These are phyloP conservation scores for Gnathonemus echidnorhynchus DNA, from an alignment of 2,113 vertebrate species.

Conservation along the genomic window DNA sequence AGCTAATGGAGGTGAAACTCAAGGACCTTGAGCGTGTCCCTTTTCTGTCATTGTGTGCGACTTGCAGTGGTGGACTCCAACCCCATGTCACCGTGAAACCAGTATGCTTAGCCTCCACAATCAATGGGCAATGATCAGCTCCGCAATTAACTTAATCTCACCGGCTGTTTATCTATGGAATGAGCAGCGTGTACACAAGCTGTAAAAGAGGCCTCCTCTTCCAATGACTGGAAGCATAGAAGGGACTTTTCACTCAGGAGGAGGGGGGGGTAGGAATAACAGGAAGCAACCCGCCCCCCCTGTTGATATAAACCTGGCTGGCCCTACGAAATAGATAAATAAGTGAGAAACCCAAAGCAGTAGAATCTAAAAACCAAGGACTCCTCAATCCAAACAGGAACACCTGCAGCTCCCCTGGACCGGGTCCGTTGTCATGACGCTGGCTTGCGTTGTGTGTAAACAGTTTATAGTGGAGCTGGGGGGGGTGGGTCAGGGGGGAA, in stretches of 20 bases:
- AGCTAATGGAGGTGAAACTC: not conserved
- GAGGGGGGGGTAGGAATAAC: slow-evolving; percentile 50
- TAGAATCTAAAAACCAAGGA: slow-evolving; percentile 30
- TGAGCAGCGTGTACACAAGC: slow-evolving; percentile 12
- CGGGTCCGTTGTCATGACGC: slow-evolving; percentile 31
- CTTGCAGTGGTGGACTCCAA: slow-evolving; percentile 6
- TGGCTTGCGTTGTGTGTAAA: slow-evolving; percentile 46
- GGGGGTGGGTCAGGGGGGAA: slow-evolving; percentile 7
- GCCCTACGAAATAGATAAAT: slow-evolving; percentile 47
- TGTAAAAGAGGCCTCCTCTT: slow-evolving; percentile 17
- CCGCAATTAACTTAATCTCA: slow-evolving; percentile 24
- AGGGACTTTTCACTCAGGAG: not conserved
- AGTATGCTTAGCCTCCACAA: slow-evolving; percentile 8
- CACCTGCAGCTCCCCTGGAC: slow-evolving; percentile 50
- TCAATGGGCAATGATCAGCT: not conserved
- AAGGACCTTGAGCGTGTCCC: not conserved
- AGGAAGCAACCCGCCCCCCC: slow-evolving; percentile 49
- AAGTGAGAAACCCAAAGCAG: slow-evolving; percentile 39
- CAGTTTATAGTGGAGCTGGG: slow-evolving; percentile 47
- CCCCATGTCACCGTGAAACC: not conserved
- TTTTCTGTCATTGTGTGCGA: not conserved
- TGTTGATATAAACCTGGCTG: slow-evolving; percentile 60
- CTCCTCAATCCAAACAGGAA: slow-evolving; percentile 58
- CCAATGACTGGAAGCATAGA: not conserved
- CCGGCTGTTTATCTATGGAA: slow-evolving; percentile 20